phyloP scores from a whole-genome alignment of 2,888 invertebrate genomes.

The Parapristionchus giblindavisi region DNA sequence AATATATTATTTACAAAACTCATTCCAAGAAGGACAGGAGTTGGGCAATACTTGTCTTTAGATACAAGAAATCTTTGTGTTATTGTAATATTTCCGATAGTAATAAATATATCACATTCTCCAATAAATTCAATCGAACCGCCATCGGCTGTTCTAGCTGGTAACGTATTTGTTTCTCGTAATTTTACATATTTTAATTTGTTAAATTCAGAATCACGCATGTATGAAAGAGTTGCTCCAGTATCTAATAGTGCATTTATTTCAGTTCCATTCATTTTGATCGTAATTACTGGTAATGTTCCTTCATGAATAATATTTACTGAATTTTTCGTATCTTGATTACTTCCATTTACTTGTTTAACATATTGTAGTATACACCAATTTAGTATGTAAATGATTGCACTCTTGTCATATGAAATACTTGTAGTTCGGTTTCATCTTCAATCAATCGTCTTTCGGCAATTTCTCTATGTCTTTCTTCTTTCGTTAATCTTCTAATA shows the following conservation, averaged over 20 bases:
- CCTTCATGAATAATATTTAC: no score
- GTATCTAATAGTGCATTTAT: background rate
- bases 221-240: background rate
- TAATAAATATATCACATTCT: background rate
- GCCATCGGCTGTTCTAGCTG: background rate
- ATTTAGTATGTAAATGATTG: no score
- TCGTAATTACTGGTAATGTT: no score
- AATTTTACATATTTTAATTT: background rate
- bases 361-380: no score
- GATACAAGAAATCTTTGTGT: background rate
- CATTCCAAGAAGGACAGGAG: background rate
- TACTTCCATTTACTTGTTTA: no score
- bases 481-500: no score
- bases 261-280: no score
- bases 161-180: background rate
- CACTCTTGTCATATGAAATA: no score
- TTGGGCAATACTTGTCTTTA: background rate
- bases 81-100: background rate
- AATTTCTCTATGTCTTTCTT: no score
- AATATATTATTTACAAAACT: background rate
- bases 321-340: no score
- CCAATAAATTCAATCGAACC: background rate
- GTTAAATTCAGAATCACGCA: background rate
- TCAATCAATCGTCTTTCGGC: no score
- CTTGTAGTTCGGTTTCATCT: no score